Evolutionary conservation across 2,797 vertebrate species (phyloP).

Genomic region (Neoniphon sammara): DNA sequence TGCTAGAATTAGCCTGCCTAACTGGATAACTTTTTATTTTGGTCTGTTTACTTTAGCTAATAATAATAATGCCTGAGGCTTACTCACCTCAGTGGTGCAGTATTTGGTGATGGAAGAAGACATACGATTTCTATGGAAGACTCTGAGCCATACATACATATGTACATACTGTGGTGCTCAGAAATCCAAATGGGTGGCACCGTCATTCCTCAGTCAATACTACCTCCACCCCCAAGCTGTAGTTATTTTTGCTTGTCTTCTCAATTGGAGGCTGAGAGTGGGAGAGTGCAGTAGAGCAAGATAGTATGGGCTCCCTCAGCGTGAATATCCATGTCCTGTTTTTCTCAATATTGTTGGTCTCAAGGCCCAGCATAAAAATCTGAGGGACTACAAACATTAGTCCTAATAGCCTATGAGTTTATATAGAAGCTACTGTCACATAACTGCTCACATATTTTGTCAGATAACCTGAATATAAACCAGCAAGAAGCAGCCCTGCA

Average conservation of each 20-base stretch:
- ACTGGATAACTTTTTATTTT: conserved; percentile 32
- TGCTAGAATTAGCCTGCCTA: conserved; percentile 28
- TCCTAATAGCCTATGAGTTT: not conserved
- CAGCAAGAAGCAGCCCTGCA: conserved; percentile 3
- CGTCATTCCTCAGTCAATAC: conserved; percentile 65
- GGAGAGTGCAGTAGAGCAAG: conserved; percentile 50
- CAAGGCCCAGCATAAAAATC: conserved; percentile 22
- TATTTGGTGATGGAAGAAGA: not conserved
- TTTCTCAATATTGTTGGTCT: conserved; percentile 18
- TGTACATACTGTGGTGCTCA: conserved; percentile 45
- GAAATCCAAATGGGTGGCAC: conserved; percentile 69
- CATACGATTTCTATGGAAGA: not conserved
- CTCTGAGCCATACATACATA: conserved; percentile 11
- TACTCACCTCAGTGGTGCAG: conserved; percentile 41
- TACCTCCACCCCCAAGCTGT: conserved; percentile 64
- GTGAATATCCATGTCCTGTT: conserved; percentile 36
- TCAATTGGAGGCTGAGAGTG: conserved; percentile 45
- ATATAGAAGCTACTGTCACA: conserved; percentile 10
- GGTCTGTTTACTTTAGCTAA: conserved; percentile 58
- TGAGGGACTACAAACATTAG: not conserved
- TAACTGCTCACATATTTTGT: conserved; percentile 13
- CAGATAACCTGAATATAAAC: not conserved
- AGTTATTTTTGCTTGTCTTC: conserved; percentile 74
- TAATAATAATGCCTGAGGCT: conserved; percentile 48
- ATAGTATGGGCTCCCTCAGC: conserved; percentile 13